Conservation (phyloP, 2,113 vertebrate species). For the Spheniscus mendiculus region DNA sequence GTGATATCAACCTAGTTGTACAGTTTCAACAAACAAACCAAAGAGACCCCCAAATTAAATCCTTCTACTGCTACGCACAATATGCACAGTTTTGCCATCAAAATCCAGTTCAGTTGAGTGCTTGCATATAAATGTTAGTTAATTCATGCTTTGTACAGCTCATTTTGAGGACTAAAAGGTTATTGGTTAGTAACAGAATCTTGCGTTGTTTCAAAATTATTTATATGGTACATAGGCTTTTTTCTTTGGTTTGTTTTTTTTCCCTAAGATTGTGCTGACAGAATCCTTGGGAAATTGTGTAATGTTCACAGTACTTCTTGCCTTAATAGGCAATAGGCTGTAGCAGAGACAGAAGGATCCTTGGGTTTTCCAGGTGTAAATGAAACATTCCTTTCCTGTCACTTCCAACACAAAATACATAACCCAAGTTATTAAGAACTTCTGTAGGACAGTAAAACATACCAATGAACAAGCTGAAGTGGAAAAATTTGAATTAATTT, state of each 20-base stretch:
- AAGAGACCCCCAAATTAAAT: neutral
- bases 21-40: neutral
- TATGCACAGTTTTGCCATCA: neutral
- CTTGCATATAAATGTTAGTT: neutral
- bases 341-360: neutral
- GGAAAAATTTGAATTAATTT: neutral
- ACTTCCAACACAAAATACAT: neutral
- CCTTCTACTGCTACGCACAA: neutral
- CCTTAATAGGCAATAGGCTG: neutral
- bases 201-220: neutral
- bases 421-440: neutral
- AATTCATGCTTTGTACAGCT: neutral
- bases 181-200: neutral
- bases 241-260: neutral
- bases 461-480: neutral
- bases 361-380: neutral
- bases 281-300: neutral
- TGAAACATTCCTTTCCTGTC: neutral
- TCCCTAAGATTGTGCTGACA: neutral
- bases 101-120: neutral
- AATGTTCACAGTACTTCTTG: neutral
- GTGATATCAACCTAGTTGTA: neutral
- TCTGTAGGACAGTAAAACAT: neutral
- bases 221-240: neutral
- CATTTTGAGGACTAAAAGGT: neutral